Evolutionary conservation across 2,113 vertebrate species (phyloP), one percentile per base, ranked within the genome.

Genomic region (Seriola rivoliana): DNA sequence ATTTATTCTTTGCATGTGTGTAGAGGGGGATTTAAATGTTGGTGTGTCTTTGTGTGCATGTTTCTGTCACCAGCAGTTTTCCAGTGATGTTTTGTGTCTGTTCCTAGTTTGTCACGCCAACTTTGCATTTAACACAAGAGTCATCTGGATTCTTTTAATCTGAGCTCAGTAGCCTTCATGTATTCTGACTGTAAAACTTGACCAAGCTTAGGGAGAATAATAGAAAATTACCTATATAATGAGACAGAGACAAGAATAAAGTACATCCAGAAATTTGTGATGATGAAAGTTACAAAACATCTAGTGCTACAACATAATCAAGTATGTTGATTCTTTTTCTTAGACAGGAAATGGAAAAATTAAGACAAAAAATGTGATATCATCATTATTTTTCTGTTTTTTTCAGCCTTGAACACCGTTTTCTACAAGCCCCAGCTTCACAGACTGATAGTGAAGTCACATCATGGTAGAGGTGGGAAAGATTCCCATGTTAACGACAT

Each of bases 61-160:
- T 85, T 81, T 52, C 81, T 82, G 75, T 83, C 79, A 81, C 70
- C 71, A 48, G 38, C 23, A 76, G 52, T 75, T 80, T 71, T 70
- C 34, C 36, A 13, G n/a, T n/a, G 16, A 63, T 78, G 38, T 73
- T 66, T 87, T 34, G 23, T 52, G 64, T 72, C 70, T 71, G 64
- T 42, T 32, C 21, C 4, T 9, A 21, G 70, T 81, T 79, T 66
- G 17, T 79, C 81, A 70, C 29, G 25, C 36, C 23, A 65, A 44
- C 32, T 57, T 64, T 70, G 6, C 63, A 10, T 46, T 55, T 21
- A 13, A 25, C 55, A 73, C 19, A 11, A 55, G 29, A 46, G 13
- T 68, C 40, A 34, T 66, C 58, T 60, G 42, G 57, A 36, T 10
- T 50, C 12, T 58, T 23, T 50, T n/a, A 19, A 40, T 40, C 11